A percentile compares a stretch with the other conserved stretches of the same genome.
These are phyloP conservation scores for Lagopus muta DNA, from an alignment of 2,113 vertebrate genomes.

Conservation along the genomic window DNA sequence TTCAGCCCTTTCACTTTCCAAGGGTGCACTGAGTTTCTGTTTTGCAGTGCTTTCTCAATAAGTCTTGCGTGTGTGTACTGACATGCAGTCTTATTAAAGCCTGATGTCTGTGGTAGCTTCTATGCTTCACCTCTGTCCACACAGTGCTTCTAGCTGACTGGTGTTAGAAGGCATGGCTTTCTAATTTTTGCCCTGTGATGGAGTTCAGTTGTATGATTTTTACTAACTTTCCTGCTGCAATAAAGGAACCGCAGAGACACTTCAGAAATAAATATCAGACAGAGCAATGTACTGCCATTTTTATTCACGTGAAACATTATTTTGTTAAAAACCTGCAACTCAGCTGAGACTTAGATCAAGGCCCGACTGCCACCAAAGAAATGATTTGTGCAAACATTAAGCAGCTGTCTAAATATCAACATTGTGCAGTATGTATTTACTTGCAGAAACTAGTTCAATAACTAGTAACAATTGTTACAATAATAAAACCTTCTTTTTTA, in stretches of 20 bases:
- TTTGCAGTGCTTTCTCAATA: background rate
- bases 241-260: background rate
- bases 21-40: background rate
- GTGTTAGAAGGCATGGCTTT: background rate
- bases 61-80: background rate
- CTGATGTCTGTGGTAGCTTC: background rate
- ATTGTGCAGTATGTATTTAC: background rate
- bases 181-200: background rate
- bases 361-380: background rate
- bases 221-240: background rate
- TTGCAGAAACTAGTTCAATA: background rate
- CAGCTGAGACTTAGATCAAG: background rate
- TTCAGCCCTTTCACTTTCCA: background rate
- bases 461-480: background rate
- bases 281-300: background rate
- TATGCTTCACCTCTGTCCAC: background rate
- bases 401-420: slow-evolving; percentile 25
- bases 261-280: slow-evolving; percentile 4
- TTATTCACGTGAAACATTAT: background rate
- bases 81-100: background rate
- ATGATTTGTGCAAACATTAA: background rate
- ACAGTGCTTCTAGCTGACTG: too few relatives aligned
- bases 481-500: background rate
- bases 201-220: background rate
- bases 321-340: background rate